Base-by-base conservation (phyloP, 2,113 vertebrate genomes). In the Pollimyrus isidori region DNA sequence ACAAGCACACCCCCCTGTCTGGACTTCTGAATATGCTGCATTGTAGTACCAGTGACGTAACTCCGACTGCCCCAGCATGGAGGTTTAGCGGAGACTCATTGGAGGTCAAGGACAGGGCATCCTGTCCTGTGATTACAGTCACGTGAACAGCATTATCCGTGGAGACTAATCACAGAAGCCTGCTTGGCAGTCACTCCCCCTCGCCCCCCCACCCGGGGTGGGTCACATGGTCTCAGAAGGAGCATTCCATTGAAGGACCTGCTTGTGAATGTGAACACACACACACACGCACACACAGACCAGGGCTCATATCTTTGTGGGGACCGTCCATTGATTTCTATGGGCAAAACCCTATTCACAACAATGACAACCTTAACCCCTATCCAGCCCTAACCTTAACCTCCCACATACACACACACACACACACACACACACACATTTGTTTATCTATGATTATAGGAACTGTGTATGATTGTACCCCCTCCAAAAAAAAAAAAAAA, bases 31-130 rank as follows among this genome's bases (percentile, higher is more conserved):
- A n/a, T 86, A 23, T 86, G 21, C 23, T 50, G 23, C 83, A 49
- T 86, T 50, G 23, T 26, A 50, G 48, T 30, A 49, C 9, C 48
- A 85, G 21, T 49, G 48, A 85, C 26, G 83, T 11, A 48, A 3
- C 21, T 85, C 83, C 15, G 48, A 26, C 83, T 48, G 42, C 19
- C 15, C 45, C 46, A 48, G 83, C 45, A 46, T 7, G 49, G 46
- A 26, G 83, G 46, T 50, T 49, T 50, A 13, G 45, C 21, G 17
- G 21, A 85, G 42, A 26, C 19, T 85, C 82, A 46, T 3, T 21
- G 83, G 83, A 86, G 48, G 83, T 26, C 83, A 86, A 49, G 83
- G 48, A 86, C 83, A n/a, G 11, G 83, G 83, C 46, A 45, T 48
- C 23, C 82, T 48, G 42, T 23, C 15, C 82, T 48, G 19, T 23